Percentiles rank a stretch among this genome's conserved stretches.
These are phyloP conservation scores for Crotalus tigris DNA, from an alignment of 2,113 vertebrate genomes.

Conservation along the genomic window DNA sequence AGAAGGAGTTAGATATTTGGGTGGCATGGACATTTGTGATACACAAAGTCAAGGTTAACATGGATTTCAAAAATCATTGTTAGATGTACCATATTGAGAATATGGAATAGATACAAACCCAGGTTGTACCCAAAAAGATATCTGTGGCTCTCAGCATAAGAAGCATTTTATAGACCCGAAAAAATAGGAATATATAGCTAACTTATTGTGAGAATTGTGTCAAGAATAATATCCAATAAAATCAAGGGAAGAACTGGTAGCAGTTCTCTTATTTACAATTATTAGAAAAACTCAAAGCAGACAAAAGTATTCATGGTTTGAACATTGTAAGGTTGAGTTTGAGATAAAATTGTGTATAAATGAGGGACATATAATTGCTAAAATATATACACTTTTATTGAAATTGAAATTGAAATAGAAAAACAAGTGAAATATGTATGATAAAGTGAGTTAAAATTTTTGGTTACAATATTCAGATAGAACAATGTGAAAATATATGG, in stretches of 20 bases:
- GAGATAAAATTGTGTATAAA: not conserved
- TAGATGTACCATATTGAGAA: not conserved
- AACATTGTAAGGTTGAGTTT: not conserved
- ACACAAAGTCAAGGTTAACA: not conserved
- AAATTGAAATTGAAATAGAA: not conserved
- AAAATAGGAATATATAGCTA: not conserved
- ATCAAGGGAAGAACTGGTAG: not conserved
- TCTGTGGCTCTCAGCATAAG: not conserved
- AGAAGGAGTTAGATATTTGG: not conserved
- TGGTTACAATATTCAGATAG: not conserved
- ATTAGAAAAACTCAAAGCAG: not conserved
- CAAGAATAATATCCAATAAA: not conserved
- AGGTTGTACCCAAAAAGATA: not conserved
- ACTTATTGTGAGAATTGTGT: not conserved
- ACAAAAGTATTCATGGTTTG: not conserved
- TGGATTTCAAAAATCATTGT: not conserved
- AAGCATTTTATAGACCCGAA: not conserved
- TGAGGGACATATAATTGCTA: not conserved
- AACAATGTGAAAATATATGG: not conserved
- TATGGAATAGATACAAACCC: not conserved
- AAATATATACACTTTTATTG: not conserved
- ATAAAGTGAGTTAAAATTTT: not conserved
- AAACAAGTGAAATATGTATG: not conserved
- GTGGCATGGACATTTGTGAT: not conserved
- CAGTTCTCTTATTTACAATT: not conserved